Conservation (phyloP, 1,140 invertebrate genomes). For the Ips typographus region DNA sequence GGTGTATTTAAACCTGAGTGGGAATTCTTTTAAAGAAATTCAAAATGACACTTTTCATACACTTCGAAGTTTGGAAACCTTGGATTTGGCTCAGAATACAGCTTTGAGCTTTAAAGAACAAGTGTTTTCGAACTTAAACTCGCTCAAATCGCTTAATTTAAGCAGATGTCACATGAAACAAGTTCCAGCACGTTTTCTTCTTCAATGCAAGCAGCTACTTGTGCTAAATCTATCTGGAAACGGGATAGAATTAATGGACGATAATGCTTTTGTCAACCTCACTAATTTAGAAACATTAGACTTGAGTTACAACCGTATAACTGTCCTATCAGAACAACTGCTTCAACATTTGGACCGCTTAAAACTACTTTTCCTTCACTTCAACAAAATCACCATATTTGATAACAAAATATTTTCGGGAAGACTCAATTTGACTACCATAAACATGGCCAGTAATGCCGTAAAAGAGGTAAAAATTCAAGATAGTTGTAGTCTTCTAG, state of each 20-base stretch:
- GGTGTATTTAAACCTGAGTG: conserved; percentile 29
- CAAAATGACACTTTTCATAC: conserved; percentile 6
- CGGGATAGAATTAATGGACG: neutral
- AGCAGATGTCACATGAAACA: conserved; percentile 5
- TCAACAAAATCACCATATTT: conserved; percentile 22
- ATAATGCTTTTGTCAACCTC: conserved; percentile 15
- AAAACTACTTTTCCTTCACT: conserved; percentile 14
- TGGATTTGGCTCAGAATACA: conserved; percentile 14
- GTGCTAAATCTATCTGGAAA: conserved; percentile 18
- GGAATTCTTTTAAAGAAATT: conserved; percentile 20
- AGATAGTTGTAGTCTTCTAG: neutral
- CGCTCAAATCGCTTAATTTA: conserved; percentile 12
- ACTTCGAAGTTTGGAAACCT: conserved; percentile 8
- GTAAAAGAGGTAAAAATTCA: too few species aligned
- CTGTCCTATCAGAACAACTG: conserved; percentile 14
- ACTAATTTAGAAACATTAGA: conserved; percentile 33
- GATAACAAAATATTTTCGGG: conserved; percentile 13
- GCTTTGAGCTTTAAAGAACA: conserved; percentile 14
- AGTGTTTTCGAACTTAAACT: conserved; percentile 30
- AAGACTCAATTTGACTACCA: conserved; percentile 1
- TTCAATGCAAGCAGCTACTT: neutral
- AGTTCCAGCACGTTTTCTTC: conserved; percentile 10
- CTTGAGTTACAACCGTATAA: conserved; percentile 37
- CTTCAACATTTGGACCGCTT: conserved; percentile 14
- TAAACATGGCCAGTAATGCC: neutral